These are phyloP conservation scores for Psilopsiagon aymara DNA, from an alignment of 2,113 vertebrate species.

Conservation along the genomic window DNA sequence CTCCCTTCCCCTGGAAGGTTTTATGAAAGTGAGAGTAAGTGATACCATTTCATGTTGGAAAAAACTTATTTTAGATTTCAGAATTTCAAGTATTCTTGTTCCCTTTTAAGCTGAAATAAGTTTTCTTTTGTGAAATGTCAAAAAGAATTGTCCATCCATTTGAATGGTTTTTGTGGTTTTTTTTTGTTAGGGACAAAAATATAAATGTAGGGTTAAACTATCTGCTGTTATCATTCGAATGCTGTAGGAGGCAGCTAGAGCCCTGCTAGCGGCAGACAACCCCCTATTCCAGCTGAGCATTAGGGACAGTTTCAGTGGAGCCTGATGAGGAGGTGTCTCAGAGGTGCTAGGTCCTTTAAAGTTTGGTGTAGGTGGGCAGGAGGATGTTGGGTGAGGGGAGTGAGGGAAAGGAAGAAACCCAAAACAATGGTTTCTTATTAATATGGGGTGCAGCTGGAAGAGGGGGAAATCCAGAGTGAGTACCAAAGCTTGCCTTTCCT, in stretches of 20 bases:
- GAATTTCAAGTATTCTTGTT: not conserved
- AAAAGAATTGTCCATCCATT: not conserved
- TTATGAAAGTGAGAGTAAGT: not conserved
- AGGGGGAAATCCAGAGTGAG: not conserved
- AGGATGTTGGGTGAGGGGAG: not conserved
- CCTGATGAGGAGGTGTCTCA: not conserved
- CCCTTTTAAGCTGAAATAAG: not conserved
- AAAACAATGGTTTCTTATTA: not conserved
- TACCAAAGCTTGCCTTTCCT: not conserved
- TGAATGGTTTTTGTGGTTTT: not conserved
- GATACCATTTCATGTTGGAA: not conserved
- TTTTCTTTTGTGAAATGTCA: not conserved
- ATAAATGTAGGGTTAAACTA: not conserved
- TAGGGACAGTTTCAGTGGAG: not conserved
- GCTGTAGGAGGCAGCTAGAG: not conserved
- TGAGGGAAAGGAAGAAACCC: not conserved
- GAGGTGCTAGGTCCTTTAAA: not conserved
- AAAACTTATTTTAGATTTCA: not conserved
- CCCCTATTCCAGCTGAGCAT: rapidly evolving
- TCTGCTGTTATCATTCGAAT: not conserved
- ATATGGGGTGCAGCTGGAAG: not conserved
- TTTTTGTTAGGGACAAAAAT: not conserved
- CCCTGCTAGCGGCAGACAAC: not conserved
- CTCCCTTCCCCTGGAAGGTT: not conserved
- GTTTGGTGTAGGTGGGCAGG: not conserved